phyloP scores from a whole-genome alignment of 2,888 invertebrate genomes.

The Molorchus minor region DNA sequence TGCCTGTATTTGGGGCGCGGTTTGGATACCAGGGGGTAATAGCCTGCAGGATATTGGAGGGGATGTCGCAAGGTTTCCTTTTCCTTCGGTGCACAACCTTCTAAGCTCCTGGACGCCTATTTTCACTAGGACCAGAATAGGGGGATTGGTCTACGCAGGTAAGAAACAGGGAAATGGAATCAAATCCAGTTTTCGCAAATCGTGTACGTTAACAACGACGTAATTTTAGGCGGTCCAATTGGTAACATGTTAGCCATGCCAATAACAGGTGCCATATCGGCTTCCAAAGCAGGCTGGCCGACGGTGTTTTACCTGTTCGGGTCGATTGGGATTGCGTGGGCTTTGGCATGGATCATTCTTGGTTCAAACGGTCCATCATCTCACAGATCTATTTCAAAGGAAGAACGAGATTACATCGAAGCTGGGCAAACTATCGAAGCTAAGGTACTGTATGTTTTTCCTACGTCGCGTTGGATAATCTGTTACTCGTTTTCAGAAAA shows the following conservation, averaged over 20 bases:
- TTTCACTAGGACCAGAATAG: conserved; percentile 73
- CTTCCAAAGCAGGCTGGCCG: conserved; percentile 75
- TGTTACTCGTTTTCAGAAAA: conserved; percentile 27
- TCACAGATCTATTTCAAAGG: conserved; percentile 67
- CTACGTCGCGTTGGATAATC: neutral
- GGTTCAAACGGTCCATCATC: conserved; percentile 72
- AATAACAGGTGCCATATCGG: conserved; percentile 73
- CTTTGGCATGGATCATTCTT: conserved; percentile 66
- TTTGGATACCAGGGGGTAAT: conserved; percentile 72
- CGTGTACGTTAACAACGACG: too few species aligned
- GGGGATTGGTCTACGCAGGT: conserved; percentile 72
- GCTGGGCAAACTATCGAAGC: conserved; percentile 68
- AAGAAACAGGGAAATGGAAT: too few species aligned
- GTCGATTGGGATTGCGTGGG: conserved; percentile 68
- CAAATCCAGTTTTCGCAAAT: too few species aligned
- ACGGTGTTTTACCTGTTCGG: conserved; percentile 79
- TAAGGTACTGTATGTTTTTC: conserved; percentile 33
- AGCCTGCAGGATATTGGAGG: conserved; percentile 74
- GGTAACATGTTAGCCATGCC: conserved; percentile 78
- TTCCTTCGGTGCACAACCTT: conserved; percentile 77
- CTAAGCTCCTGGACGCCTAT: conserved; percentile 80
- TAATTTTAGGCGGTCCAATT: conserved; percentile 61
- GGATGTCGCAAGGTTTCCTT: conserved; percentile 78
- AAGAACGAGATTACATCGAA: conserved; percentile 70
- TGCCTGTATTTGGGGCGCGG: conserved; percentile 72